These are phyloP conservation scores for Eupithecia tripunctaria DNA, from an alignment of 2,888 invertebrate species.

Conservation along the genomic window DNA sequence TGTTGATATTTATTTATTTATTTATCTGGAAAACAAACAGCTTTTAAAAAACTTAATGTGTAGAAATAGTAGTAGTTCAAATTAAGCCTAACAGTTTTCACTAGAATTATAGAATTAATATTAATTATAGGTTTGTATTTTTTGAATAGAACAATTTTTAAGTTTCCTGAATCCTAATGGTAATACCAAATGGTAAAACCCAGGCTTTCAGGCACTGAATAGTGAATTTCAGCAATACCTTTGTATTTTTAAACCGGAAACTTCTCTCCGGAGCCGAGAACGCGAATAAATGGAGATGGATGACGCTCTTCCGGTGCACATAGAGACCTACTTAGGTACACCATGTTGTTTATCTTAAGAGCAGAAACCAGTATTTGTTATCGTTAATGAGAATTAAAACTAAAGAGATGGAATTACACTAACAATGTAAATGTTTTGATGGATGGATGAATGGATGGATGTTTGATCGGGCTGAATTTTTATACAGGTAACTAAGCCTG, in stretches of 20 bases:
- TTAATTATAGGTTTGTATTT: too few species aligned
- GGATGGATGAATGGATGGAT: too few species aligned
- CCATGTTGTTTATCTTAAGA: not conserved
- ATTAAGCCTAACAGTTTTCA: too few species aligned
- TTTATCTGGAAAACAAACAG: too few species aligned
- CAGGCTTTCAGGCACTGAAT: not conserved
- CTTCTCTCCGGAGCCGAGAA: slow-evolving; percentile 16
- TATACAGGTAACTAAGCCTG: too few species aligned
- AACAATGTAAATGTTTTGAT: too few species aligned
- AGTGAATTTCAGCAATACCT: slow-evolving; percentile 10
- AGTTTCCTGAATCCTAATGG: not conserved
- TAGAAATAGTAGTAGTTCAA: too few species aligned
- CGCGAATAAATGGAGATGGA: slow-evolving; percentile 29
- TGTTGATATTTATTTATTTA: too few species aligned
- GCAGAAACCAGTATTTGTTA: not conserved
- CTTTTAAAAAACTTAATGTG: too few species aligned
- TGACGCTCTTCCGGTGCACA: slow-evolving; percentile 18
- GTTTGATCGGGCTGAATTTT: too few species aligned
- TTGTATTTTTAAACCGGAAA: slow-evolving; percentile 10
- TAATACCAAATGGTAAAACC: not conserved
- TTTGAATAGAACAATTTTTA: not conserved
- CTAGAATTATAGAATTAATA: too few species aligned
- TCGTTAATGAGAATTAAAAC: not conserved
- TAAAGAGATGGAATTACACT: not conserved
- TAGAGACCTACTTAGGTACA: not conserved